These are phyloP conservation scores for Spinibarbus caldwelli DNA, from an alignment of 2,797 vertebrate species.

Conservation along the genomic window DNA sequence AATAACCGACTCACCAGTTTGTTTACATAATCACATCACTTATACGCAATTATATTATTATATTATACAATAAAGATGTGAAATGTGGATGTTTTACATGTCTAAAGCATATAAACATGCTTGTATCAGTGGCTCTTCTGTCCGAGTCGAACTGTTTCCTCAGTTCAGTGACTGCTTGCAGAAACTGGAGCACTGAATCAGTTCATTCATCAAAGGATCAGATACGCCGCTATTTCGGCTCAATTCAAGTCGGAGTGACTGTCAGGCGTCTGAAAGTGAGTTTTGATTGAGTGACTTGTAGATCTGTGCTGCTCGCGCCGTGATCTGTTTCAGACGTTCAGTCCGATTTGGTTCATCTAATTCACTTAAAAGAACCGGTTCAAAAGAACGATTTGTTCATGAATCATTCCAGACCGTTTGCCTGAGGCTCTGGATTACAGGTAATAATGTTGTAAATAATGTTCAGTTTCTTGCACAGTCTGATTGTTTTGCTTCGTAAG, in stretches of 20 bases:
- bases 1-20: neutral
- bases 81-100: neutral
- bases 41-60: neutral
- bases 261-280: neutral
- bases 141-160: neutral
- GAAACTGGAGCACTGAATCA: neutral
- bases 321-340: neutral
- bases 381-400: neutral
- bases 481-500: neutral
- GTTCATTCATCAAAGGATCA: neutral
- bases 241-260: neutral
- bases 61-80: neutral
- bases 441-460: neutral
- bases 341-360: neutral
- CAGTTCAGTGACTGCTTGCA: neutral
- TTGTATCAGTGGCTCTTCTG: neutral
- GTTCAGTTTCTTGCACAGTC: neutral
- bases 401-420: neutral
- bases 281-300: neutral
- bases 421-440: neutral
- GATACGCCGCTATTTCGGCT: neutral
- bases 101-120: neutral
- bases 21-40: neutral
- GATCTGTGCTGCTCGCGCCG: neutral
- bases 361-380: neutral